phyloP scores from a whole-genome alignment of 2,113 vertebrate genomes.

The Daphoenositta chrysoptera region DNA sequence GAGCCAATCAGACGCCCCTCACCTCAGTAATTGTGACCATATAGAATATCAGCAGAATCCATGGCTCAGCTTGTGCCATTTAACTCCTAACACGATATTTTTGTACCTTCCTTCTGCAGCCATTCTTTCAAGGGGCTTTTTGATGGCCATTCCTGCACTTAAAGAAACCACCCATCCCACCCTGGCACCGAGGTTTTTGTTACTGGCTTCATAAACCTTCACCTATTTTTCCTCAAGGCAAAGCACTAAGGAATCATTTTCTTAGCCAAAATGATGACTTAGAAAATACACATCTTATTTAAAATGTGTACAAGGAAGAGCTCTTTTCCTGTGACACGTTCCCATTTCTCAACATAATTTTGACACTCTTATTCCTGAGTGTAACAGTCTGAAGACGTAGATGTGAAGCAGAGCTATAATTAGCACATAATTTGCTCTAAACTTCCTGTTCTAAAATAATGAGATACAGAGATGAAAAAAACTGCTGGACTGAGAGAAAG shows the following conservation, averaged over 20 bases:
- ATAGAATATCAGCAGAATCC: fast-evolving
- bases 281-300: neutral
- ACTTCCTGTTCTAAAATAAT: slow-evolving; percentile 9
- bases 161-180: neutral
- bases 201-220: neutral
- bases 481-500: neutral
- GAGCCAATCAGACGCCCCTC: fast-evolving
- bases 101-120: neutral
- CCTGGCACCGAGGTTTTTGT: neutral
- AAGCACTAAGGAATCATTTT: neutral
- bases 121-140: neutral
- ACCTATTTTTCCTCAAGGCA: neutral
- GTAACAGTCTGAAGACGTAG: neutral
- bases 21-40: fast-evolving
- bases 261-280: slow-evolving; percentile 6
- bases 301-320: neutral
- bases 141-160: neutral
- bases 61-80: fast-evolving
- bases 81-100: fast-evolving
- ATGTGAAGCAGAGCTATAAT: slow-evolving; percentile 42
- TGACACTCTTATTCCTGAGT: slow-evolving; percentile 23
- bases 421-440: neutral
- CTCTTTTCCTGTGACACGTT: slow-evolving; percentile 4
- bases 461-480: neutral
- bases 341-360: slow-evolving; percentile 42